phyloP scores from a whole-genome alignment of 2,113 vertebrate species.

The Limnothrissa miodon region DNA sequence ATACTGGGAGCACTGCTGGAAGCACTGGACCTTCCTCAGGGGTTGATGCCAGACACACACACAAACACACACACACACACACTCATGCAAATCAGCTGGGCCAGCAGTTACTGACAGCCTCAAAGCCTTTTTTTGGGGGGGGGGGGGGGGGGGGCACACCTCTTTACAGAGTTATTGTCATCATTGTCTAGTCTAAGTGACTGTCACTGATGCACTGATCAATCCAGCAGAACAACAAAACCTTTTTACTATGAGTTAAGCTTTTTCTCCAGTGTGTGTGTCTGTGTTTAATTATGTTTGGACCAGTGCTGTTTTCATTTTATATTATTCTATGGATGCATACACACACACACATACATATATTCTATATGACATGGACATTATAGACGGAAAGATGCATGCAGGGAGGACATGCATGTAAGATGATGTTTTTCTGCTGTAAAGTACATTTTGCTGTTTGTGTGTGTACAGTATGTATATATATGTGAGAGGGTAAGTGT shows the following conservation, averaged over 20 bases:
- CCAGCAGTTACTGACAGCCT: background rate
- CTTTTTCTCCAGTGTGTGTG: background rate
- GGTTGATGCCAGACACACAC: background rate
- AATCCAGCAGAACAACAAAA: background rate
- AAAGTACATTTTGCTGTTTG: background rate
- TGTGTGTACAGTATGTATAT: background rate
- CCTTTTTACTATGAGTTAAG: background rate
- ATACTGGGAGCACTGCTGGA: background rate
- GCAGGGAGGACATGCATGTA: background rate
- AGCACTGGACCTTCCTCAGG: background rate
- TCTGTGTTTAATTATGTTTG: too few species aligned
- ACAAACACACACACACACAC: conserved; percentile 4
- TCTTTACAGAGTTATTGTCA: background rate
- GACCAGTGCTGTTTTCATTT: background rate
- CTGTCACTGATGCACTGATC: background rate
- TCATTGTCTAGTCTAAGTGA: background rate
- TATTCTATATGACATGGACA: background rate
- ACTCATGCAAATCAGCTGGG: background rate
- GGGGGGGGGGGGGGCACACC: background rate
- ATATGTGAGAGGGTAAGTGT: too few species aligned
- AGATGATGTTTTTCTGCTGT: background rate
- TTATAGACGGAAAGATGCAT: background rate
- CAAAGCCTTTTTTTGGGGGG: background rate
- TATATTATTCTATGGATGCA: background rate
- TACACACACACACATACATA: background rate